These are phyloP conservation scores for Argya squamiceps DNA, from an alignment of 2,797 vertebrate genomes.

Conservation along the genomic window DNA sequence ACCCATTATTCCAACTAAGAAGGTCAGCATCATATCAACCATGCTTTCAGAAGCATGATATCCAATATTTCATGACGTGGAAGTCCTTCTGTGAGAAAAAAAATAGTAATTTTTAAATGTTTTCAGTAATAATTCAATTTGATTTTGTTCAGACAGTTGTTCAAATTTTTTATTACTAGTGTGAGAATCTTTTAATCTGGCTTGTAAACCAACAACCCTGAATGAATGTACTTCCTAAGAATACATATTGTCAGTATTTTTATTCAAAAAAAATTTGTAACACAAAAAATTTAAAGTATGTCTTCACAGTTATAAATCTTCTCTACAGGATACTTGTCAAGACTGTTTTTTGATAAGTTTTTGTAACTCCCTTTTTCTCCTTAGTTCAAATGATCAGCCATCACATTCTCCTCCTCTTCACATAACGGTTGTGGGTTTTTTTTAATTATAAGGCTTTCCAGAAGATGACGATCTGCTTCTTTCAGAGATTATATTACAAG, in stretches of 20 bases:
- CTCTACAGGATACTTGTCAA: not conserved
- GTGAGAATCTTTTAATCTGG: not conserved
- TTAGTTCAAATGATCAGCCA: not conserved
- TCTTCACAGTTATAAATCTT: not conserved
- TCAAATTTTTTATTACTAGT: not conserved
- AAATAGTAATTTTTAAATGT: no score
- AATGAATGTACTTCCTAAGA: not conserved
- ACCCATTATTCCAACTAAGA: not conserved
- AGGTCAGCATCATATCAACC: not conserved
- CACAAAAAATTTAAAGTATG: accelerated
- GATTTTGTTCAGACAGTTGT: not conserved
- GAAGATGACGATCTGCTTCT: not conserved
- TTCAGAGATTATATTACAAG: not conserved
- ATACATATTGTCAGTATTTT: not conserved
- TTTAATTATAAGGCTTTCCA: not conserved
- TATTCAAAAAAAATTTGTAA: not conserved
- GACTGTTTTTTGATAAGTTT: not conserved
- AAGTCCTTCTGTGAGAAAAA: not conserved
- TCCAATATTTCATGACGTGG: not conserved
- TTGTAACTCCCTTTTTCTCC: not conserved
- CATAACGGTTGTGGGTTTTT: not conserved
- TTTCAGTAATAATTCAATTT: not conserved
- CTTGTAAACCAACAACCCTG: not conserved
- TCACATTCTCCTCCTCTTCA: not conserved
- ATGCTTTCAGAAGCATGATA: not conserved